These are phyloP conservation scores for Larimichthys crocea DNA, from an alignment of 2,113 vertebrate genomes.

Conservation along the genomic window DNA sequence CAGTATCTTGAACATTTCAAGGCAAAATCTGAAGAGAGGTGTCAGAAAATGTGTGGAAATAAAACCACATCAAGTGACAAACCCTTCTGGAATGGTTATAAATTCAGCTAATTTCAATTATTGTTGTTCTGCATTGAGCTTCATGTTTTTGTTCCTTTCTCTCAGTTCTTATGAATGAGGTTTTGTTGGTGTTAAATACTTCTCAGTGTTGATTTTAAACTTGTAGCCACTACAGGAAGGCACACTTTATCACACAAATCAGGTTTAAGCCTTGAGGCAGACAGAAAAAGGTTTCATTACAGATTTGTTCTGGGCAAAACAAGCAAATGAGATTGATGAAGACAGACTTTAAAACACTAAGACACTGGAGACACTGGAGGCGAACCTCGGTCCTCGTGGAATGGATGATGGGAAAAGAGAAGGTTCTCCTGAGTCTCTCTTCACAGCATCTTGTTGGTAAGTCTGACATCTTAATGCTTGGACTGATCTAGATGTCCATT, in stretches of 20 bases:
- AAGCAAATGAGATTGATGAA: slow-evolving; percentile 17
- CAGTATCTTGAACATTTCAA: slow-evolving; percentile 43
- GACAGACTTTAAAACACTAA: slow-evolving; percentile 19
- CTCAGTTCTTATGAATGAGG: slow-evolving; percentile 37
- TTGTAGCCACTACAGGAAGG: slow-evolving; percentile 59
- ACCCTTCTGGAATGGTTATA: slow-evolving; percentile 53
- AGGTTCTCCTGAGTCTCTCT: slow-evolving; percentile 23
- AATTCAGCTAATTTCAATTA: slow-evolving; percentile 8
- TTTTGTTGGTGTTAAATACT: slow-evolving; percentile 46
- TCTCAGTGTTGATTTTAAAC: slow-evolving; percentile 45
- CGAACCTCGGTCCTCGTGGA: slow-evolving; percentile 21
- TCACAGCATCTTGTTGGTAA: slow-evolving; percentile 51
- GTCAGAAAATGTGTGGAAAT: slow-evolving; percentile 35
- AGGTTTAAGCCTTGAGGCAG: slow-evolving; percentile 31
- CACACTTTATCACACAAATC: slow-evolving; percentile 59
- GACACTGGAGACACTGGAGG: slow-evolving; percentile 24
- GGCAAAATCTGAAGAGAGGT: slow-evolving; percentile 42
- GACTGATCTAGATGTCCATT: slow-evolving; percentile 85
- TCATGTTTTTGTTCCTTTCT: slow-evolving; percentile 10
- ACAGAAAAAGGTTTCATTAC: slow-evolving; percentile 24
- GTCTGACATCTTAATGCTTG: slow-evolving; percentile 19
- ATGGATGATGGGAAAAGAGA: slow-evolving; percentile 27
- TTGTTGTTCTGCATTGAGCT: not conserved
- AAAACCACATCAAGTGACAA: slow-evolving; percentile 36
- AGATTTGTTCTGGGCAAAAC: slow-evolving; percentile 45